Evolutionary conservation across 2,113 vertebrate genomes (phyloP).

Genomic region (Anser cygnoides): DNA sequence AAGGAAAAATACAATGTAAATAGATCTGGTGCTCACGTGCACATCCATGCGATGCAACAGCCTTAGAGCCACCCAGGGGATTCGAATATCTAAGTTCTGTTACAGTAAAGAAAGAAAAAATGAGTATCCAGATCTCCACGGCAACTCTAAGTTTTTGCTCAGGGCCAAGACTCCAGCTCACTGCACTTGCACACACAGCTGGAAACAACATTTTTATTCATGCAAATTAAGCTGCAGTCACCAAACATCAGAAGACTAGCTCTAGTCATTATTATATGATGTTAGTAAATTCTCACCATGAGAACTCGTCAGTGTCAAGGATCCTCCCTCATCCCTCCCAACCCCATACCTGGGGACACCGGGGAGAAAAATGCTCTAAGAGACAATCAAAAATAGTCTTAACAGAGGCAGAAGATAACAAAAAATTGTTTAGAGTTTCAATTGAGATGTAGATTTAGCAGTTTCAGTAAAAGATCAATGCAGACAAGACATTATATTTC

Average conservation of each 20-base stretch:
- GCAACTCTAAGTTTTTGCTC: not conserved
- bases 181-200: not conserved
- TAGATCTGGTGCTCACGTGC: not conserved
- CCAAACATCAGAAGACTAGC: not conserved
- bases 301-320: not conserved
- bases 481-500: not conserved
- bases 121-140: not conserved
- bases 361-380: not conserved
- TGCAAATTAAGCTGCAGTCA: not conserved
- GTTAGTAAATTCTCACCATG: not conserved
- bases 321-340: not conserved
- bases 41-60: not conserved
- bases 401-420: not conserved
- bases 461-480: not conserved
- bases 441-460: not conserved
- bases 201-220: not conserved
- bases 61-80: not conserved
- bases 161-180: not conserved
- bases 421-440: not conserved
- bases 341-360: fast-evolving
- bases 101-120: not conserved
- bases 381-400: not conserved
- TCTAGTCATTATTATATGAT: not conserved
- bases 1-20: not conserved
- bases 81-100: not conserved